Conservation (phyloP, 2,888 invertebrate species). For the Agriopis leucophaearia region DNA sequence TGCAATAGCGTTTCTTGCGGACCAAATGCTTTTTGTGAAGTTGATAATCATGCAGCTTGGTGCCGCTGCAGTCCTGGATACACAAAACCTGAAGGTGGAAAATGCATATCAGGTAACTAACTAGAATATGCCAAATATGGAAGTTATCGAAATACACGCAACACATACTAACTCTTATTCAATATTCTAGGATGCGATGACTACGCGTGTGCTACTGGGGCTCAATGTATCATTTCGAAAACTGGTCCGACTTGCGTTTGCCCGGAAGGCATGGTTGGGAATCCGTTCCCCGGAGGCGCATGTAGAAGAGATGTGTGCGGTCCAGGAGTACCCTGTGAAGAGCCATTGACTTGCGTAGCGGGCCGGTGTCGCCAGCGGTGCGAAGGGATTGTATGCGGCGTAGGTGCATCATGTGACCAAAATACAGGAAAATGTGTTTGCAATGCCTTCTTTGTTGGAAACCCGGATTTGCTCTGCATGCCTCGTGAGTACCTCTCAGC, state of each 20-base stretch:
- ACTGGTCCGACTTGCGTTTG: slow-evolving; percentile 96
- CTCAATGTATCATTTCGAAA: slow-evolving; percentile 94
- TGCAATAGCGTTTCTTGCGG: slow-evolving; percentile 93
- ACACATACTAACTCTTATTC: not conserved
- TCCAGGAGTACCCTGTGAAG: slow-evolving; percentile 90
- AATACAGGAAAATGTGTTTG: slow-evolving; percentile 94
- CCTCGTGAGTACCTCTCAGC: slow-evolving; percentile 90
- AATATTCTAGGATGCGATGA: slow-evolving; percentile 89
- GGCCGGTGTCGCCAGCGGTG: slow-evolving; percentile 96
- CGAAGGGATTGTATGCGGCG: slow-evolving; percentile 94
- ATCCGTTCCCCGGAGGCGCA: slow-evolving; percentile 96
- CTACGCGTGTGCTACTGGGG: slow-evolving; percentile 92
- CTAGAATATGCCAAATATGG: not conserved
- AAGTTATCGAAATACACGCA: not conserved
- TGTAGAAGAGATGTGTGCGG: slow-evolving; percentile 95
- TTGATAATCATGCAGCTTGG: slow-evolving; percentile 95
- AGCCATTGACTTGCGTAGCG: slow-evolving; percentile 93
- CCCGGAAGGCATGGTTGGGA: slow-evolving; percentile 94
- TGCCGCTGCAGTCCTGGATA: slow-evolving; percentile 95
- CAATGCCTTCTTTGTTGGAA: slow-evolving; percentile 94
- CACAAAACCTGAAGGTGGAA: slow-evolving; percentile 91
- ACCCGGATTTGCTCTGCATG: slow-evolving; percentile 95
- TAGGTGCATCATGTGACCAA: slow-evolving; percentile 94
- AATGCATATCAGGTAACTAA: slow-evolving; percentile 92
- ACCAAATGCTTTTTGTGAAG: slow-evolving; percentile 94